A percentile compares a stretch with the other conserved stretches of the same genome.
These are phyloP conservation scores for Sylvilagus floridanus DNA, from an alignment of 2,797 vertebrate species.

Conservation along the genomic window DNA sequence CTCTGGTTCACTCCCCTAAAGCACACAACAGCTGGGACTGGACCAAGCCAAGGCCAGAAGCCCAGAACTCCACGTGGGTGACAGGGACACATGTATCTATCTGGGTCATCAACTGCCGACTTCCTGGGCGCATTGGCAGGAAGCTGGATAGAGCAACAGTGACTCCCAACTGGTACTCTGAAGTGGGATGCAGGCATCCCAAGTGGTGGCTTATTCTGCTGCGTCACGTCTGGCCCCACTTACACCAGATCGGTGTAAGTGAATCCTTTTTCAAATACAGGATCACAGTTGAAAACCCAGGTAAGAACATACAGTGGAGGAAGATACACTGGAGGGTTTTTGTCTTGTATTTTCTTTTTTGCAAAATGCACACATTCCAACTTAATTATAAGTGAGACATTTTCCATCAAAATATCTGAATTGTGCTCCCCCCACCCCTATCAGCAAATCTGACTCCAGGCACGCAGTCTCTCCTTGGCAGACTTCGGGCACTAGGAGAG, in stretches of 20 bases:
- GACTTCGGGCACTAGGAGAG: neutral
- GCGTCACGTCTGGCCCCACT: neutral
- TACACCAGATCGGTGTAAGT: no score
- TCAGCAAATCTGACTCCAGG: slow-evolving; percentile 6
- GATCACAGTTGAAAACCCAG: slow-evolving; percentile 13
- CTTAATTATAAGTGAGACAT: neutral
- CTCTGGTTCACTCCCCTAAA: no score
- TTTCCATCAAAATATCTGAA: slow-evolving; percentile 40
- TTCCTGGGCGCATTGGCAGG: no score
- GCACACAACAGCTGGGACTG: no score
- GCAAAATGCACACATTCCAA: slow-evolving; percentile 13
- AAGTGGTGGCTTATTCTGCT: no score
- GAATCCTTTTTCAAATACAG: slow-evolving; percentile 1
- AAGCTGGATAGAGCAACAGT: no score
- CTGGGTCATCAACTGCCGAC: no score
- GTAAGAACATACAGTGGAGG: neutral
- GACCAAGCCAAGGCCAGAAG: no score
- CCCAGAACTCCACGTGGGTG: no score
- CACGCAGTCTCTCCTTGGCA: neutral
- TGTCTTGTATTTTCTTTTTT: neutral
- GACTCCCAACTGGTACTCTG: no score
- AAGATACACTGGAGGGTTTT: neutral
- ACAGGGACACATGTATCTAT: no score
- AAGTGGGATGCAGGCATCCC: no score
- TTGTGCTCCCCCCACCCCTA: neutral